These are phyloP conservation scores for Chaetops frenatus DNA, from an alignment of 2,113 vertebrate species.

Conservation along the genomic window DNA sequence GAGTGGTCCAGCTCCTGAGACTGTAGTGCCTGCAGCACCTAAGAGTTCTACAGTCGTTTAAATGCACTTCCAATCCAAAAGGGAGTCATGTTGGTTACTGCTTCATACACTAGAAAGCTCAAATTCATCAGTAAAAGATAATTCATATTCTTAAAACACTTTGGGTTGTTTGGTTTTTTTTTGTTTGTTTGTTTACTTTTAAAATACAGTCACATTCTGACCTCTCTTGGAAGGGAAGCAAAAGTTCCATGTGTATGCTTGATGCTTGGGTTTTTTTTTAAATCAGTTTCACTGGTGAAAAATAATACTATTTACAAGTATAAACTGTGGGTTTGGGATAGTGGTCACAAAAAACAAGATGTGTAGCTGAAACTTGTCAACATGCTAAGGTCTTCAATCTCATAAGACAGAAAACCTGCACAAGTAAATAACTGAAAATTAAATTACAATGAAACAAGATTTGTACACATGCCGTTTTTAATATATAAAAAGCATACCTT, in stretches of 20 bases:
- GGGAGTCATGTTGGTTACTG: not conserved
- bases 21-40: not conserved
- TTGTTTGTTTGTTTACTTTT: not conserved
- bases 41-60: not conserved
- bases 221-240: not conserved
- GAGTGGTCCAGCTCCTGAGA: not conserved
- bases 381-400: not conserved
- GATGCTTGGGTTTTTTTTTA: accelerated
- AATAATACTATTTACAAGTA: not conserved
- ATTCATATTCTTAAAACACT: not conserved
- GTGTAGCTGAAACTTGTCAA: not conserved
- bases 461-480: not conserved
- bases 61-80: not conserved
- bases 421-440: not conserved
- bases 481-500: constrained; percentile 80
- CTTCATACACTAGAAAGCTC: not conserved
- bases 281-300: not conserved
- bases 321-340: not conserved
- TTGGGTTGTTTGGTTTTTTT: accelerated
- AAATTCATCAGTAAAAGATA: not conserved
- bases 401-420: not conserved
- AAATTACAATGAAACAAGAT: not conserved
- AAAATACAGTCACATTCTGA: not conserved
- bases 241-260: not conserved
- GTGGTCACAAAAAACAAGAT: not conserved